Conservation (phyloP, 2,113 vertebrate species). For the Sinosuthora webbiana region DNA sequence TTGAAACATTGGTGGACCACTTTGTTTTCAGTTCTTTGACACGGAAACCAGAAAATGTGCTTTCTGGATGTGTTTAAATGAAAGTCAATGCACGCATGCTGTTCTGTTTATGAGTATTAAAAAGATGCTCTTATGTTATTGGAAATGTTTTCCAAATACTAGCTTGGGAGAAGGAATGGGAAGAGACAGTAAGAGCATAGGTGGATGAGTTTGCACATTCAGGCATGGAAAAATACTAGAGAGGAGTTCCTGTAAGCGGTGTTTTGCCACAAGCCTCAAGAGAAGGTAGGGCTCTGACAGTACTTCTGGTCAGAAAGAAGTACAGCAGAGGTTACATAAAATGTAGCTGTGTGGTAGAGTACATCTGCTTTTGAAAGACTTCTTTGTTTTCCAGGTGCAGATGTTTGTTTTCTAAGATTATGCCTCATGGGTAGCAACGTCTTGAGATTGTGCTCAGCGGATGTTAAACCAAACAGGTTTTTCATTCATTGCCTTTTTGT, state of each 20-base stretch:
- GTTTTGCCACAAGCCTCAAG: constrained; percentile 26
- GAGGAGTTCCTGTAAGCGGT: neutral
- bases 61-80: constrained; percentile 26
- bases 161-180: neutral
- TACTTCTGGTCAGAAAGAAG: constrained; percentile 2
- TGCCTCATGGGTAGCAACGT: neutral
- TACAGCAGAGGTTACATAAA: constrained; percentile 49
- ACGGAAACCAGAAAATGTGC: neutral
- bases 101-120: neutral
- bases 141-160: constrained; percentile 34
- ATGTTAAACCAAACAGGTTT: constrained; percentile 49
- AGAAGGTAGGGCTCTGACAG: constrained; percentile 51
- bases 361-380: constrained; percentile 66
- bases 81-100: neutral
- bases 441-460: neutral
- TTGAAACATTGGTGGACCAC: neutral
- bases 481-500: constrained; percentile 24
- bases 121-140: constrained; percentile 43
- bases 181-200: neutral
- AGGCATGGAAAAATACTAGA: constrained; percentile 59
- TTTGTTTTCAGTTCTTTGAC: constrained; percentile 21
- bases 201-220: neutral
- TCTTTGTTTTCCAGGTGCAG: constrained; percentile 67
- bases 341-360: constrained; percentile 21
- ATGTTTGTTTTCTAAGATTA: constrained; percentile 48